Base-by-base conservation (phyloP, 35 echinoderm and acorn worm species). In the Amphiura filiformis region DNA sequence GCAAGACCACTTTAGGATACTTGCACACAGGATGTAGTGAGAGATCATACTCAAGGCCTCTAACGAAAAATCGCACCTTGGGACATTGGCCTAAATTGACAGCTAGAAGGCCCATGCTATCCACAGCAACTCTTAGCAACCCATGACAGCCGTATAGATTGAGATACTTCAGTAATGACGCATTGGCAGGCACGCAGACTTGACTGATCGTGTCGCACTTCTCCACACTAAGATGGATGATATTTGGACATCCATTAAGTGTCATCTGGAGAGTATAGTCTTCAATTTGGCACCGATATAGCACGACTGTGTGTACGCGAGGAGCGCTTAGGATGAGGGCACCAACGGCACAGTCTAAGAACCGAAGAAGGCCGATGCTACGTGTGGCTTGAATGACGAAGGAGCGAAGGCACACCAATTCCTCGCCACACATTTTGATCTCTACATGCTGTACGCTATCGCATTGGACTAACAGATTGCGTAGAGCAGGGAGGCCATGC, bases 181-280 rank as follows among this genome's bases (percentile, higher is more conserved):
- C 84, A 40, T 86, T 81, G 41, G 35, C 37, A 34, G 64, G 90
- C 28, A 94, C 76, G 4, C 65, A 91, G 12, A 78, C 87, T 34
- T n/a, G 80, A 32, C 76, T 94, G 35, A 94, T 75, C 0, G 89
- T 89, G 37, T 86, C 70, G 80, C 96, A 94, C 79, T 94, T 94
- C 80, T 98, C 96, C 1, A 98, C 41, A 39, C 92, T 92, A 7
- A 98, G 81, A 78, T 98, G 96, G 20, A 56, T 57, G 17, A 98
- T 90, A 57, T 89, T 92, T 0, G 85, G 84, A 81, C 96, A 98
- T 13, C 75, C 89, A 35, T 86, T 87, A 39, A 98, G 40, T 32
- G 93, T 85, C 89, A 91, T 91, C 80, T 94, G 86, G 31, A 98
- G 84, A 34, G 89, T 75, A 78, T 98, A 98, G 82, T 98, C 93